phyloP scores from a whole-genome alignment of 2,113 vertebrate species.

The Meriones unguiculatus region DNA sequence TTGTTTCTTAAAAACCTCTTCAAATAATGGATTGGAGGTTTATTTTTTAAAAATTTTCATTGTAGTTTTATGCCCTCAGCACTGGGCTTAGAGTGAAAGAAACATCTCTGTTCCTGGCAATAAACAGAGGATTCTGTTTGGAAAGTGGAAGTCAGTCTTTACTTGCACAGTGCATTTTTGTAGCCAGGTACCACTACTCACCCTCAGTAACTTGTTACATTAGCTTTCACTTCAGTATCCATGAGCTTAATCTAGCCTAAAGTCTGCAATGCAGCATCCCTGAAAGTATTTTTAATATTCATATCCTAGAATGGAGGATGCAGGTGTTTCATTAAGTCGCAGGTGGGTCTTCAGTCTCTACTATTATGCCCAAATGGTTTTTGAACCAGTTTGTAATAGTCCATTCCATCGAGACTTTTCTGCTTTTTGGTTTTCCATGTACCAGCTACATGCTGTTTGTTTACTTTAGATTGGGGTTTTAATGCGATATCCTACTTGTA shows the following conservation, averaged over 20 bases:
- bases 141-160: not conserved
- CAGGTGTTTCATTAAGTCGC: slow-evolving; percentile 47
- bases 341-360: slow-evolving; percentile 63
- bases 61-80: not conserved
- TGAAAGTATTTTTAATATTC: slow-evolving; percentile 59
- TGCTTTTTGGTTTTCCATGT: slow-evolving; percentile 75
- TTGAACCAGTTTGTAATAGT: slow-evolving; percentile 54
- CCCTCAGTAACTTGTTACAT: not conserved
- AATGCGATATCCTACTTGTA: not conserved
- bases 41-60: slow-evolving; percentile 37
- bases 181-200: not conserved
- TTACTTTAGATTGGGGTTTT: slow-evolving; percentile 11
- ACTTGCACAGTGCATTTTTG: not conserved
- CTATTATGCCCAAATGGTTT: slow-evolving; percentile 63
- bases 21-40: slow-evolving; percentile 50
- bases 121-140: not conserved
- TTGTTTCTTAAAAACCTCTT: slow-evolving; percentile 39
- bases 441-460: not conserved
- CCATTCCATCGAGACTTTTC: slow-evolving; percentile 66
- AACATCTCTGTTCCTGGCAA: not conserved
- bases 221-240: slow-evolving; percentile 56
- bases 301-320: slow-evolving; percentile 62
- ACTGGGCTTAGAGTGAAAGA: slow-evolving; percentile 51
- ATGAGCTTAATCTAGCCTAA: slow-evolving; percentile 65
- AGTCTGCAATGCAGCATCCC: slow-evolving; percentile 47